phyloP scores from a whole-genome alignment of 2,113 vertebrate genomes.

The Cyphomyrus plagiostoma region DNA sequence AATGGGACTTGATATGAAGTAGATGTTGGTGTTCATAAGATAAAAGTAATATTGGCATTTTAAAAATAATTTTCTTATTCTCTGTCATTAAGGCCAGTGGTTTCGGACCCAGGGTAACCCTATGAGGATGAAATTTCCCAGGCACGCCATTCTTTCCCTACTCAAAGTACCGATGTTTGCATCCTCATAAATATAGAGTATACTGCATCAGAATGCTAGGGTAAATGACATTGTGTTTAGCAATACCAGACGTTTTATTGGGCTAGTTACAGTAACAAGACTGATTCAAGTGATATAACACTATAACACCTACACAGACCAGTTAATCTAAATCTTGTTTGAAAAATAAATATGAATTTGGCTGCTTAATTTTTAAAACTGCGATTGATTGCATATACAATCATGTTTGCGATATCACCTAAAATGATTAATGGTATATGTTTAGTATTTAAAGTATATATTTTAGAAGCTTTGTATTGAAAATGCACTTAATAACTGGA shows the following conservation, averaged over 20 bases:
- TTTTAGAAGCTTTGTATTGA: not conserved
- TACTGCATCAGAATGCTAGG: not conserved
- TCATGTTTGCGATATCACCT: not conserved
- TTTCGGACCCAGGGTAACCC: not conserved
- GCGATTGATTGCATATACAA: not conserved
- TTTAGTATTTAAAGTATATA: not conserved
- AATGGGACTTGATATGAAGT: not conserved
- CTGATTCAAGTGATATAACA: not conserved
- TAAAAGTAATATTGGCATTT: not conserved
- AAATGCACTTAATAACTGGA: not conserved
- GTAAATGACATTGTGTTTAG: not conserved
- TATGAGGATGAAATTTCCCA: not conserved
- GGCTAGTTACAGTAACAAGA: not conserved
- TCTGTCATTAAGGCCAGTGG: not conserved
- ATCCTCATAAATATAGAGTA: not conserved
- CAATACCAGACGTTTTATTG: not conserved
- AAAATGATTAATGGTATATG: not conserved
- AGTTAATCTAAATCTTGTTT: not conserved
- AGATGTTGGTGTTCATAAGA: not conserved
- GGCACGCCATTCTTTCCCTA: not conserved
- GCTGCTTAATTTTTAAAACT: not conserved
- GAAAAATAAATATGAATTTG: not conserved
- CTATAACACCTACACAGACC: not conserved
- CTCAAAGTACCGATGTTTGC: not conserved
- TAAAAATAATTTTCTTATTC: not conserved